Evolutionary conservation across 2,113 vertebrate species (phyloP).

Genomic region (Tragelaphus imberbis): DNA sequence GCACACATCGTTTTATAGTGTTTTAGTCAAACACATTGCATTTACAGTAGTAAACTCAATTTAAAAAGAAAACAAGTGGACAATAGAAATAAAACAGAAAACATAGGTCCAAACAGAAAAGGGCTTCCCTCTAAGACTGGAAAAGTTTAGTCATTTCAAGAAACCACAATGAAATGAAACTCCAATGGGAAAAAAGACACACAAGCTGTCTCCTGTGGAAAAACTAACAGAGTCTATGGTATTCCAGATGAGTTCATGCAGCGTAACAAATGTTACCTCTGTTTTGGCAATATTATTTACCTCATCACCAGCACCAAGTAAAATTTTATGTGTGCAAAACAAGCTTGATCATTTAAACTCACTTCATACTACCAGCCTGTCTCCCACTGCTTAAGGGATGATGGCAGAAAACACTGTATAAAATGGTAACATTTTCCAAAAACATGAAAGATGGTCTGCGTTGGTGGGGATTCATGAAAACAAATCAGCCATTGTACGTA

Average conservation of each 20-base stretch:
- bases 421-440: background rate
- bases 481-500: background rate
- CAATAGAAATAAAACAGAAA: background rate
- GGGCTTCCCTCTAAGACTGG: background rate
- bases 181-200: background rate
- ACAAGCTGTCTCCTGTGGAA: background rate
- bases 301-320: background rate
- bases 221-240: background rate
- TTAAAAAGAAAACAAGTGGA: background rate
- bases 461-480: background rate
- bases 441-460: background rate
- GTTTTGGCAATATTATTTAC: background rate
- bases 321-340: background rate
- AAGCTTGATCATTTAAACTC: background rate
- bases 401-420: background rate
- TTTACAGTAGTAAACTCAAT: background rate
- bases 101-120: background rate
- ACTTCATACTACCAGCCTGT: background rate
- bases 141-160: background rate
- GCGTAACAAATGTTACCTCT: background rate
- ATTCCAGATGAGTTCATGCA: background rate
- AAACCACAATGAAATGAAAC: background rate
- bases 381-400: background rate
- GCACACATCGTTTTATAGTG: background rate
- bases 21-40: background rate